phyloP scores from a whole-genome alignment of 2,888 invertebrate genomes.

The Priapulus caudatus region DNA sequence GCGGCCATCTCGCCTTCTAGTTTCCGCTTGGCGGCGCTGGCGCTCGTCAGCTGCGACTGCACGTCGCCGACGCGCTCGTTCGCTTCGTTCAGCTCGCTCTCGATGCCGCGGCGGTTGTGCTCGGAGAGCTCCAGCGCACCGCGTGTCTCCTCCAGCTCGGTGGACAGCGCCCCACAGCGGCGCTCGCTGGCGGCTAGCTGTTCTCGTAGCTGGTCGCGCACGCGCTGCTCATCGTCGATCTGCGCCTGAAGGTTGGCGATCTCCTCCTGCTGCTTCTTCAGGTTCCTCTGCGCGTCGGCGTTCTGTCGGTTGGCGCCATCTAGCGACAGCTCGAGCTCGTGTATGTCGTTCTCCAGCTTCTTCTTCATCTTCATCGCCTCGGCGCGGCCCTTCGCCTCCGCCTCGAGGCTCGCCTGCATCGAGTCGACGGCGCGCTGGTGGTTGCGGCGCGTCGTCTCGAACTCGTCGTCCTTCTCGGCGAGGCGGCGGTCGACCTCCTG shows the following conservation, averaged over 20 bases:
- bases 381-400: conserved; percentile 98
- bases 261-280: neutral
- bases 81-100: conserved; percentile 92
- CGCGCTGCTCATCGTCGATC: conserved; percentile 95
- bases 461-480: conserved; percentile 99
- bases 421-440: conserved; percentile 99
- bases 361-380: conserved; percentile 99
- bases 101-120: conserved; percentile 92
- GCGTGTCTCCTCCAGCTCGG: conserved; percentile 96
- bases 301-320: conserved; percentile 88
- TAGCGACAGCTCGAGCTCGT: conserved; percentile 95
- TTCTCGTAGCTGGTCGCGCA: conserved; percentile 94
- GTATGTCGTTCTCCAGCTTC: conserved; percentile 99
- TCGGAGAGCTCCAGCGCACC: conserved; percentile 94
- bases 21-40: conserved; percentile 97
- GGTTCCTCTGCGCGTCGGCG: conserved; percentile 41
- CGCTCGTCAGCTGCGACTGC: conserved; percentile 79
- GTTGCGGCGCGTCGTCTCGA: conserved; percentile 96
- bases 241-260: conserved; percentile 54
- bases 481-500: conserved; percentile 99
- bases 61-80: conserved; percentile 97
- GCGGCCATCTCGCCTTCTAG: conserved; percentile 96
- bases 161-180: conserved; percentile 89
- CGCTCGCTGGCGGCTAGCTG: conserved; percentile 94
- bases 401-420: conserved; percentile 98